These are phyloP conservation scores for Drosophila simulans DNA, from an alignment of 1,140 invertebrate species.

Conservation along the genomic window DNA sequence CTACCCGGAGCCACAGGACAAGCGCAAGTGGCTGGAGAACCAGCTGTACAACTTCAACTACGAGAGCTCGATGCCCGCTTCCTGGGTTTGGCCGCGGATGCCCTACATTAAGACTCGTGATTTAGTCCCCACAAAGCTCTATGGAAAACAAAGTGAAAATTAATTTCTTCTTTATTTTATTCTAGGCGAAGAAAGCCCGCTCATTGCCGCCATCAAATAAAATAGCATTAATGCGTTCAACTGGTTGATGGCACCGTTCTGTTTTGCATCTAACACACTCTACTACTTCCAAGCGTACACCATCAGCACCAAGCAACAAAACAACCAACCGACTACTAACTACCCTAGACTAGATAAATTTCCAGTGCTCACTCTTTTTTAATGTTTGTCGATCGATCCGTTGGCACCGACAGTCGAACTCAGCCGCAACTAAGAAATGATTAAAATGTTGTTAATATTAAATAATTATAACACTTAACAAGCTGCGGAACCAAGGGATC, in stretches of 20 bases:
- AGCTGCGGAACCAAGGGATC: conserved; percentile 18
- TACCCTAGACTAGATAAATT: conserved; percentile 47
- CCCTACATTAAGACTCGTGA: conserved; percentile 84
- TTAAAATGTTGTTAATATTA: conserved; percentile 29
- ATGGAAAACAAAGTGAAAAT: conserved; percentile 80
- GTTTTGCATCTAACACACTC: conserved; percentile 76
- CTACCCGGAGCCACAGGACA: conserved; percentile 93
- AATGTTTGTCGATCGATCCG: conserved; percentile 41
- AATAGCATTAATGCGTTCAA: conserved; percentile 46
- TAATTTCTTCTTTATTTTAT: conserved; percentile 49
- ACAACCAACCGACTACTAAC: conserved; percentile 62
- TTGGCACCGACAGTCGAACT: conserved; percentile 11
- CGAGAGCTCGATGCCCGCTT: conserved; percentile 90
- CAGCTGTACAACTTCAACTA: conserved; percentile 93
- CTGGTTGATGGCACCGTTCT: conserved; percentile 72
- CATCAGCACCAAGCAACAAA: conserved; percentile 62
- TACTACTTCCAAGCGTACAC: conserved; percentile 53
- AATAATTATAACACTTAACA: not conserved
- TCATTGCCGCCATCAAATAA: conserved; percentile 83
- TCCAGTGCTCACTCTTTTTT: conserved; percentile 54
- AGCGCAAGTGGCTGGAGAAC: conserved; percentile 89
- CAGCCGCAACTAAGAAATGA: not conserved
- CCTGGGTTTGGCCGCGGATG: conserved; percentile 89
- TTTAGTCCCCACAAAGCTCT: conserved; percentile 82
- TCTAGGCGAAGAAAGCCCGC: conserved; percentile 78